A percentile compares a stretch with the other conserved stretches of the same genome.
These are phyloP conservation scores for Oreochromis aureus DNA, from an alignment of 2,113 vertebrate species.

Conservation along the genomic window DNA sequence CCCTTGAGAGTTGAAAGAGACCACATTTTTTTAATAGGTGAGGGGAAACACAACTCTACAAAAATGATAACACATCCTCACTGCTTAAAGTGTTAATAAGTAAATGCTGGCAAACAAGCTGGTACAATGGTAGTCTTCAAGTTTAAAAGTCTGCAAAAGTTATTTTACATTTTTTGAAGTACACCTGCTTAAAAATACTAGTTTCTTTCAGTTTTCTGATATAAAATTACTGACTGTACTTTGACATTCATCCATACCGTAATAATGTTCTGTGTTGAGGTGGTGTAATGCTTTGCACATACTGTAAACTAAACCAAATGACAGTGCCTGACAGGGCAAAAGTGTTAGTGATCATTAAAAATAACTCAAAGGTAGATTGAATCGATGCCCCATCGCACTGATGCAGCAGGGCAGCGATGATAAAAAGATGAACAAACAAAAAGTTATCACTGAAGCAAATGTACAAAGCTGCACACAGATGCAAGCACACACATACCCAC, in stretches of 20 bases:
- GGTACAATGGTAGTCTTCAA: neutral
- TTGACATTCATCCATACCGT: neutral
- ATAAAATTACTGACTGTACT: neutral
- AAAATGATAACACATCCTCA: neutral
- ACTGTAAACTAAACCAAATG: neutral
- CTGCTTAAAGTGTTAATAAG: neutral
- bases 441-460: neutral
- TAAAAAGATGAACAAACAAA: neutral
- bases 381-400: neutral
- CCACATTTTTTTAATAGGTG: neutral
- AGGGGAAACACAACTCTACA: neutral
- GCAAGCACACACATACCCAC: neutral
- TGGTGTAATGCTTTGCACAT: neutral
- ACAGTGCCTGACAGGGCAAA: neutral
- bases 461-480: neutral
- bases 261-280: neutral
- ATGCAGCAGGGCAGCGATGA: neutral
- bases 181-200: neutral
- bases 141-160: neutral
- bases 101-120: neutral
- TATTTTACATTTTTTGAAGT: neutral
- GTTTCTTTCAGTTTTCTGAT: neutral
- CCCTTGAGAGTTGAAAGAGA: neutral
- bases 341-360: neutral
- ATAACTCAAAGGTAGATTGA: neutral